Evolutionary conservation across 2,888 invertebrate species (phyloP), one percentile per base, ranked within the genome.

Genomic region (Mellilla xanthometata): DNA sequence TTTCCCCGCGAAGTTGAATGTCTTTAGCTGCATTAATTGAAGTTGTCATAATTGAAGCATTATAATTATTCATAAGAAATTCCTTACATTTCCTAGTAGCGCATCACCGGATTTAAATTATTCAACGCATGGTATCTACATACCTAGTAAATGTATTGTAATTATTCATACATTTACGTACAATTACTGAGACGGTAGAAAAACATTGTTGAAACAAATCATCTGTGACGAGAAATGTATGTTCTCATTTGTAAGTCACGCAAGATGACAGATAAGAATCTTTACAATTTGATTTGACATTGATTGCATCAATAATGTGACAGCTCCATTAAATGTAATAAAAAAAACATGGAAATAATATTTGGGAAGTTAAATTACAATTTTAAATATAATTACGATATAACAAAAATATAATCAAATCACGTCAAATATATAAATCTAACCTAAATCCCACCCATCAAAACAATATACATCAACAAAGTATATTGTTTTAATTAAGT

Each of bases 221-320:
- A 43, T 49, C 56, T 58, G 42, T 58, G 41, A 49, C 55, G 49
- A 60, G 62, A 66, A 64, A 68, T 54, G 58, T 49, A 32, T 48
- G 47, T 31, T 44, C 36, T 46, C 32, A 36, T 49, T 47, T 51
- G 49, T 46, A 46, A 34, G 12, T 31, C 52, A 57, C 44, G 49
- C 40, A 35, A 46, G 15, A 19, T 3, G 15, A n/a, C n/a, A 19
- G 15, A 19, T 19, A 19, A 19, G 6, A 19, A 19, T 19, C 15
- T 19, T 19, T 19, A n/a, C n/a, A 3, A 9, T 8, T 19, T 10
- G 23, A 12, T n/a, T 6, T 19, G 15, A 19, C 12, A 24, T 12
- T 12, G 33, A 23, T 23, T 24, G 12, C 6, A 11, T 26, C 11
- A 7, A 28, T 7, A n/a, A n/a, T n/a, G n/a, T n/a, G n/a, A n/a